These are phyloP conservation scores for Hyla sarda DNA, from an alignment of 2,113 vertebrate species.

Conservation along the genomic window DNA sequence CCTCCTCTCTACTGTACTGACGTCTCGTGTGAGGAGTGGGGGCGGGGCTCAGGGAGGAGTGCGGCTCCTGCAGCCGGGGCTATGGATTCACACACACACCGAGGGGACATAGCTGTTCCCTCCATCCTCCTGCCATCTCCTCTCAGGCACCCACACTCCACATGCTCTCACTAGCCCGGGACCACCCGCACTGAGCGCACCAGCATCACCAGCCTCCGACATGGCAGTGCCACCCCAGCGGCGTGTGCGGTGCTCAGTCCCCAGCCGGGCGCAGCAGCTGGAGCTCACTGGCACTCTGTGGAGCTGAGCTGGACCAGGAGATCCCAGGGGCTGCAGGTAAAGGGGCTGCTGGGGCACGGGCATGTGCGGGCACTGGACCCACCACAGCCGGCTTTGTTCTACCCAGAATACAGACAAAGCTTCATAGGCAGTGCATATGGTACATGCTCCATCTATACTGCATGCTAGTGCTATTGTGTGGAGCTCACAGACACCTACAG, in stretches of 20 bases:
- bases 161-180: neutral
- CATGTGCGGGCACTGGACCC: neutral
- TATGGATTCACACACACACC: conserved; percentile 36
- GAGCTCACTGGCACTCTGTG: conserved; percentile 10
- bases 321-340: conserved; percentile 43
- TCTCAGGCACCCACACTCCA: neutral
- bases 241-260: conserved; percentile 18
- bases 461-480: neutral
- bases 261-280: conserved; percentile 40
- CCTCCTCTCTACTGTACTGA: neutral
- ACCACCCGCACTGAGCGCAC: neutral
- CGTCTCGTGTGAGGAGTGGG: neutral
- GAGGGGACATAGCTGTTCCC: conserved; percentile 8
- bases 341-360: neutral
- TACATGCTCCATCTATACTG: neutral
- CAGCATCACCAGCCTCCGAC: conserved; percentile 11
- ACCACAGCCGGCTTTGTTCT: conserved; percentile 53
- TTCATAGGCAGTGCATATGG: neutral
- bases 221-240: conserved; percentile 47
- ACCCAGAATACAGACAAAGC: conserved; percentile 43
- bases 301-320: conserved; percentile 37
- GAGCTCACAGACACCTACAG: no score
- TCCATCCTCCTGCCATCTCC: neutral
- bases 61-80: conserved; percentile 28
- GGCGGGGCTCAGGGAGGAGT: conserved; percentile 37